Base-by-base conservation (phyloP, 2,113 vertebrate species). In the Opisthocomus hoazin region DNA sequence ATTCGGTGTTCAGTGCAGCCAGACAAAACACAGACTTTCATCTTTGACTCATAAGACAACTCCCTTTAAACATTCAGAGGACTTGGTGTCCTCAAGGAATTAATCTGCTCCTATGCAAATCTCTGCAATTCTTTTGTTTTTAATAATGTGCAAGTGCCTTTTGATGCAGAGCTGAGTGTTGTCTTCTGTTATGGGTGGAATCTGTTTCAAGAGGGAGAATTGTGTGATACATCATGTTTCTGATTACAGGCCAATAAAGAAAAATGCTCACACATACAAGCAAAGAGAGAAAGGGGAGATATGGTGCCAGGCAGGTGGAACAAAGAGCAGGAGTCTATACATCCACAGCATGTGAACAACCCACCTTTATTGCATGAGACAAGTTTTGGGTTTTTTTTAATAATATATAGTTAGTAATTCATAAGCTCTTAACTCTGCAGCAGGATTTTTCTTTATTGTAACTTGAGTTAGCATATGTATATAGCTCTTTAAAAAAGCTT, bases 31-130 rank as follows among this genome's bases (percentile, higher is more conserved):
- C 0, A 58, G 65, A 60, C 45, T 82, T 34, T 93, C 84, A 94
- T 96, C 96, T 97, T 96, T 96, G 95, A 82, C 96, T 97, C 95
- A 94, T 30, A 76, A 65, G 94, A 94, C 92, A 95, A 87, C 75
- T 96, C 89, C 84, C 84, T 89, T 90, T 61, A 61, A 71, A 53
- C 53, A 19, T 54, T 36, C 41, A 22, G 87, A 76, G 73, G 68
- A 24, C 37, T 37, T 84, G 65, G 77, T 94, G 81, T 75, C 91
- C 92, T 92, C 87, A 65, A 84, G 71, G 41, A 81, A 73, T 92
- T 57, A 91, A 88, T 24, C 87, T 89, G 88, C 84, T 90, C 29
- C 69, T 84, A 11, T 95, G 96, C 58, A 77, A 92, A 90, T 81
- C 82, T 95, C 84, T 82, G 87, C 93, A 80, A 24, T 90, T 83